phyloP scores from a whole-genome alignment of 2,888 invertebrate genomes.

The Idaea straminata region DNA sequence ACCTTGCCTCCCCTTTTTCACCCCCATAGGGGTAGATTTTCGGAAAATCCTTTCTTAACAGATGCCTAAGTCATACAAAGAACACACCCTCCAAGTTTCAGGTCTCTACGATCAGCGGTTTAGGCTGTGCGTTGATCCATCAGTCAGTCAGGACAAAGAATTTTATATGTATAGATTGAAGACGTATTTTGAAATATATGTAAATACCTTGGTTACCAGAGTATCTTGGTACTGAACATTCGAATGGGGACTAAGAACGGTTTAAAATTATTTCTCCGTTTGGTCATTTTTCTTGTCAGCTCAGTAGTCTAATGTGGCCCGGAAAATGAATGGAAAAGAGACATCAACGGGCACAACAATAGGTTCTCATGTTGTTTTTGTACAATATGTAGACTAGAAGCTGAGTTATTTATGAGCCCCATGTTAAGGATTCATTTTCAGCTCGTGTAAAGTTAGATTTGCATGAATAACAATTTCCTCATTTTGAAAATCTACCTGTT shows the following conservation, averaged over 20 bases:
- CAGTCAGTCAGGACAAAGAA: no score
- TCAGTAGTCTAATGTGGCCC: slow-evolving; percentile 16
- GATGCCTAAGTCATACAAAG: no score
- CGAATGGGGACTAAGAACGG: not conserved
- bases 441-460: slow-evolving; percentile 73
- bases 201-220: no score
- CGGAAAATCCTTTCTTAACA: no score
- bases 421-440: slow-evolving; percentile 71
- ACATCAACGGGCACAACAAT: slow-evolving; percentile 25
- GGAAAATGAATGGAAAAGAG: slow-evolving; percentile 22
- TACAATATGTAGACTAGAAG: slow-evolving; percentile 40
- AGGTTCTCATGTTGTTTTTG: slow-evolving; percentile 43
- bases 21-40: no score
- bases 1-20: no score
- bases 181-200: no score
- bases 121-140: no score
- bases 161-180: no score
- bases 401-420: slow-evolving; percentile 69
- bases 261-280: slow-evolving; percentile 1
- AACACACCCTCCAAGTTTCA: no score
- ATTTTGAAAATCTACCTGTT: slow-evolving; percentile 72
- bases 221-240: no score
- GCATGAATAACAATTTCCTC: slow-evolving; percentile 73
- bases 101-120: no score
- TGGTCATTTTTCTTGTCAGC: slow-evolving; percentile 14